Base-by-base conservation (phyloP, 2,888 invertebrate species). In the Patella pellucida region DNA sequence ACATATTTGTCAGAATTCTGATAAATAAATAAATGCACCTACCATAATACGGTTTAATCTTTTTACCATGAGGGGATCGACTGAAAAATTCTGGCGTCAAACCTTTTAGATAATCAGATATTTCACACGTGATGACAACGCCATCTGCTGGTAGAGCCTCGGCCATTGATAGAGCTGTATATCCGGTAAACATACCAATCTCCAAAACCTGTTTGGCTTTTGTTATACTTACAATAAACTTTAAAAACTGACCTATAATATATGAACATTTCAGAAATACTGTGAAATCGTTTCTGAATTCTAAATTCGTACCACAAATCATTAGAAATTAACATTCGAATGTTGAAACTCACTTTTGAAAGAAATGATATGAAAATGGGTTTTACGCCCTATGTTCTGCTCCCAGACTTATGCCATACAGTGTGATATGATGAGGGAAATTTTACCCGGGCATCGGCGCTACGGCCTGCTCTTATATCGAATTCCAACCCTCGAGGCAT, bases 141-240 rank as follows among this genome's bases (percentile, higher is more conserved):
- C 84, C 84, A 74, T 82, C 81, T 50, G 74, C 74, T 9, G 84
- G 83, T 67, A 84, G 74, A 12, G 76, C 81, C 73, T 84, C 83
- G 23, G 83, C 84, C 73, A 82, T 79, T 56, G 83, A 78, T 68
- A 84, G 69, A 3, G 83, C 81, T 5, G 75, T 77, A 81, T 81
- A 83, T 54, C 84, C 84, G 27, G 83, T 83, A 69, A 81, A 83
- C 79, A 83, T 80, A 1, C 84, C 84, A 31, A 84, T 71, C 72
- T 84, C 84, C 19, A 84, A 75, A 12, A 84, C 83, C 15, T 77
- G 74, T 52, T 78, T 82, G 1, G 82, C 82, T 14, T 78, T 78
- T 1, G 75, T 54, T 78, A 83, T 81, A 27, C 82, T 82, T 14
- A 81, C 80, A 3, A 84, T 23, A 23, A 75, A 75, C 74, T 81